phyloP scores from a whole-genome alignment of 2,888 invertebrate genomes.

The Eristalis tenax region DNA sequence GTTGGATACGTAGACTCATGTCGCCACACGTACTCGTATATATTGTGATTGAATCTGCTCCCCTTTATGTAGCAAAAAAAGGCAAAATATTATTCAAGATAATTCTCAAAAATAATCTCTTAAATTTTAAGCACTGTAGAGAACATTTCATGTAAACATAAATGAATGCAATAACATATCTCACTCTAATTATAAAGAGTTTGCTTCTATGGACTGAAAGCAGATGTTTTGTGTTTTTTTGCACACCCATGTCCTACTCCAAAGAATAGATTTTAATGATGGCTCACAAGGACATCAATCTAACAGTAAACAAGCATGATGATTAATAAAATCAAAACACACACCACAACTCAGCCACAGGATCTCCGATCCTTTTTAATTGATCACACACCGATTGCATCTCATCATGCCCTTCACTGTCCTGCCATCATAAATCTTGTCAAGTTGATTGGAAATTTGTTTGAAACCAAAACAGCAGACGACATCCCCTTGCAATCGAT shows the following conservation, averaged over 20 bases:
- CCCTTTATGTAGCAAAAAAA: no score
- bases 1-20: no score
- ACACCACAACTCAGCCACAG: not conserved
- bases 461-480: conserved; percentile 37
- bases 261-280: not conserved
- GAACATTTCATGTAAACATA: no score
- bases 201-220: not conserved
- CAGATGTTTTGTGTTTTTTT: not conserved
- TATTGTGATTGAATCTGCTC: no score
- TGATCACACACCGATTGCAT: conserved; percentile 16
- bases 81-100: no score
- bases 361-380: not conserved
- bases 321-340: conserved; percentile 1
- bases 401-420: not conserved
- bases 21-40: no score
- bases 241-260: not conserved
- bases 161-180: no score
- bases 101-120: not conserved
- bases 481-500: conserved; percentile 3
- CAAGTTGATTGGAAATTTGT: conserved; percentile 40
- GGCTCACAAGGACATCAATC: not conserved
- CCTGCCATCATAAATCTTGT: conserved; percentile 53
- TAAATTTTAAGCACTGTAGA: not conserved
- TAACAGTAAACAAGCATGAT: not conserved
- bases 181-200: not conserved